Evolutionary conservation across 2,113 vertebrate species (phyloP).

Genomic region (Calypte anna): DNA sequence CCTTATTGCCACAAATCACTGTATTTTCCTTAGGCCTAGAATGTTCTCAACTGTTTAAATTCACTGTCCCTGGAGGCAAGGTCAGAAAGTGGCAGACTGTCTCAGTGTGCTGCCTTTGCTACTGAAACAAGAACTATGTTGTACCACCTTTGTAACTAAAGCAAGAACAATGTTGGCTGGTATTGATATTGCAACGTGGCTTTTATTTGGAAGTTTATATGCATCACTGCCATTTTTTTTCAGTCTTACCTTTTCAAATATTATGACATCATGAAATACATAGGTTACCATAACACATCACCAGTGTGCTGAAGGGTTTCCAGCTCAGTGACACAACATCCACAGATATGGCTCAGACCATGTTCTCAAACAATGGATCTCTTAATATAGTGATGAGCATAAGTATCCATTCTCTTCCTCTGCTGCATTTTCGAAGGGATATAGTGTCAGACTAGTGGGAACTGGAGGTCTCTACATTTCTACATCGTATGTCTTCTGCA

Average conservation of each 20-base stretch:
- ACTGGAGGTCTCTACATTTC: neutral
- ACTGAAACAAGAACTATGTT: too few relatives aligned
- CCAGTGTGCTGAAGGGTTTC: neutral
- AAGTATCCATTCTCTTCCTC: neutral
- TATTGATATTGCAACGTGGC: too few relatives aligned
- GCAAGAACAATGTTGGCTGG: too few relatives aligned
- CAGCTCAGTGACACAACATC: neutral
- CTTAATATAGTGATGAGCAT: rapidly evolving
- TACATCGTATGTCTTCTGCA: neutral
- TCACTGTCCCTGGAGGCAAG: too few relatives aligned
- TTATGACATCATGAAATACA: neutral
- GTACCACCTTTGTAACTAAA: too few relatives aligned
- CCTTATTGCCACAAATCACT: too few relatives aligned
- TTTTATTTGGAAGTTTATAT: neutral
- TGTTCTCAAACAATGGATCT: neutral
- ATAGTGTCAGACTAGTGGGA: neutral
- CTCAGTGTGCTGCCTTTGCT: too few relatives aligned
- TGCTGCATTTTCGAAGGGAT: neutral
- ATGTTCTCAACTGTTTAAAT: too few relatives aligned
- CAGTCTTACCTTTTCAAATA: neutral
- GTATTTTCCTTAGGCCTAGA: too few relatives aligned
- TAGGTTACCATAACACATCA: neutral
- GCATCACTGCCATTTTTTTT: neutral
- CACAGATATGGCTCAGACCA: rapidly evolving
- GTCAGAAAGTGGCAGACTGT: too few relatives aligned